Percentiles rank a stretch among this genome's conserved stretches.
phyloP scores from a whole-genome alignment of 2,113 vertebrate genomes.

The Ramphastos sulfuratus region DNA sequence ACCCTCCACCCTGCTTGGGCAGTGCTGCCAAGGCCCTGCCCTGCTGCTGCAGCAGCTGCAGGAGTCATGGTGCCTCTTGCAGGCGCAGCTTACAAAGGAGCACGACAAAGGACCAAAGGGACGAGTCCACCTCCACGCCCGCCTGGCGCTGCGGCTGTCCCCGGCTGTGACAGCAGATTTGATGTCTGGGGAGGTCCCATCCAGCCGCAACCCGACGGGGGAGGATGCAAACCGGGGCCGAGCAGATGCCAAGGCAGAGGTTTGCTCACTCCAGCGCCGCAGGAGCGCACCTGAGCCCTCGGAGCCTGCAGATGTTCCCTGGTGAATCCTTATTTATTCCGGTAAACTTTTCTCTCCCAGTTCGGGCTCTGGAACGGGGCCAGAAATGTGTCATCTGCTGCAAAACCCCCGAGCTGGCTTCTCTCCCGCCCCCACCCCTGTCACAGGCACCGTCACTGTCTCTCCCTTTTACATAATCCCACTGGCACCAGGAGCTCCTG shows the following conservation, averaged over 20 bases:
- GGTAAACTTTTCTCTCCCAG: background rate
- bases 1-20: background rate
- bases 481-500: slow-evolving; percentile 56
- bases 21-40: background rate
- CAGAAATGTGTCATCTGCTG: slow-evolving; percentile 7
- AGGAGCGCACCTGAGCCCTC: background rate
- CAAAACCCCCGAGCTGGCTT: slow-evolving; percentile 23
- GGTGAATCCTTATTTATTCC: accelerated
- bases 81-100: background rate
- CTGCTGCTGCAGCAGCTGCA: background rate
- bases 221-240: background rate
- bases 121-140: background rate
- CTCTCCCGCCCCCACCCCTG: slow-evolving; percentile 29
- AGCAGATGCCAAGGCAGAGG: background rate
- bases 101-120: background rate
- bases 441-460: background rate
- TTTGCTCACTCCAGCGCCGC: background rate
- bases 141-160: background rate
- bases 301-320: background rate
- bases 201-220: background rate
- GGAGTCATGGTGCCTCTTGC: background rate
- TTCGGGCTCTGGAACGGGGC: slow-evolving; percentile 37
- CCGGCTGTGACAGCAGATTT: background rate
- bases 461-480: slow-evolving; percentile 61
- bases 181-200: background rate